Conservation (phyloP, 2,888 invertebrate genomes). For the Heliconius hortense region DNA sequence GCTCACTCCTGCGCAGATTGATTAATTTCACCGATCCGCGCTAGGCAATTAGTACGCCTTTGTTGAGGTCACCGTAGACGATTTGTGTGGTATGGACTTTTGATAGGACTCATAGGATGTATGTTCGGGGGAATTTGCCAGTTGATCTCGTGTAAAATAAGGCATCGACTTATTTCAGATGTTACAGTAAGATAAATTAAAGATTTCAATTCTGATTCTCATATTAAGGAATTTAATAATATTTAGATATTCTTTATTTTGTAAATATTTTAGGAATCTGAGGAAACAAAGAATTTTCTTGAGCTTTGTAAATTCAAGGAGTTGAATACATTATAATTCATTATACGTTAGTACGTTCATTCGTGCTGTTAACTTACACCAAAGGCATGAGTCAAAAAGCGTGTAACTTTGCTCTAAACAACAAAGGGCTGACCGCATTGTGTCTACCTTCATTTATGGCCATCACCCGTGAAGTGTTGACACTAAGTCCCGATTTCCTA, state of each 20-base stretch:
- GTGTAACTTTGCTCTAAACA: constrained; percentile 54
- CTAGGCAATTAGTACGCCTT: constrained; percentile 76
- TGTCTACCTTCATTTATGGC: constrained; percentile 47
- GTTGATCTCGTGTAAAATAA: neutral
- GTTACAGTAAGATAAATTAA: neutral
- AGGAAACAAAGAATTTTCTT: neutral
- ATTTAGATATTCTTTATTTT: neutral
- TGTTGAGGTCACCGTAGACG: constrained; percentile 56
- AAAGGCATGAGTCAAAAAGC: constrained; percentile 46
- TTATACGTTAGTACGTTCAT: constrained; percentile 22
- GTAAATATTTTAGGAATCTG: neutral
- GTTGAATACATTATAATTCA: neutral
- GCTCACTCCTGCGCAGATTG: constrained; percentile 59
- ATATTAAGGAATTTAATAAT: neutral
- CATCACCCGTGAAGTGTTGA: constrained; percentile 74
- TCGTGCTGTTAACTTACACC: constrained; percentile 33
- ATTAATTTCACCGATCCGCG: constrained; percentile 75
- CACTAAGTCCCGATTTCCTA: constrained; percentile 77
- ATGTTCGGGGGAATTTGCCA: constrained; percentile 16
- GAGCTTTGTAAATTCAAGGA: neutral
- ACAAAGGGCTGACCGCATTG: constrained; percentile 43
- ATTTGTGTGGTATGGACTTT: constrained; percentile 47
- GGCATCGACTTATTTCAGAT: neutral
- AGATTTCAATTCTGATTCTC: neutral
- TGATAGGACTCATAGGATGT: constrained; percentile 35